These are phyloP conservation scores for Entomobrya multifasciata DNA, from an alignment of 2,888 invertebrate genomes.

Conservation along the genomic window DNA sequence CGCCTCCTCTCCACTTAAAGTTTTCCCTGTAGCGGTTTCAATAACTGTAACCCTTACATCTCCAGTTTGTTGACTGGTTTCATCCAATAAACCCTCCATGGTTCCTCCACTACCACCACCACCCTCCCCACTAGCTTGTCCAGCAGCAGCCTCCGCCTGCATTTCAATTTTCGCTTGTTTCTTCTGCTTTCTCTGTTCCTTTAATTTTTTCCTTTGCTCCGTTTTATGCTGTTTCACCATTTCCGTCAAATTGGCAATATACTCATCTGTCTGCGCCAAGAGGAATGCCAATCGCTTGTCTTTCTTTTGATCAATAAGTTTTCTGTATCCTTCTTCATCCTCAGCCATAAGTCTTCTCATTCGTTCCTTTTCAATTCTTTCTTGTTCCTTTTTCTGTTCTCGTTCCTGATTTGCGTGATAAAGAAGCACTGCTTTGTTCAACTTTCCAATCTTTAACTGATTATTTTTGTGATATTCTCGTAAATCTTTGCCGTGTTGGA, in stretches of 20 bases:
- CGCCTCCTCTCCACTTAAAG: slow-evolving; percentile 82
- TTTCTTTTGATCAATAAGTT: slow-evolving; percentile 86
- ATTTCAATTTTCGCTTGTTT: slow-evolving; percentile 55
- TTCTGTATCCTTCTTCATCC: slow-evolving; percentile 80
- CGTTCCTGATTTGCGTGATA: slow-evolving; percentile 85
- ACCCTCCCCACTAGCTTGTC: background rate
- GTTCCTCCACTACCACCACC: background rate
- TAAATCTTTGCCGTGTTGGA: slow-evolving; percentile 85
- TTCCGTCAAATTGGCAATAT: slow-evolving; percentile 84
- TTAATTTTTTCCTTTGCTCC: slow-evolving; percentile 82
- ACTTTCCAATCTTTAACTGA: slow-evolving; percentile 82
- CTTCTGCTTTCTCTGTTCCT: slow-evolving; percentile 79
- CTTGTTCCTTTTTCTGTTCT: slow-evolving; percentile 86
- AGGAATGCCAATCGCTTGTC: slow-evolving; percentile 85
- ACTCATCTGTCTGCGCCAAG: slow-evolving; percentile 85
- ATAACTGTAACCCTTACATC: slow-evolving; percentile 78
- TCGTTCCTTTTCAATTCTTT: slow-evolving; percentile 85
- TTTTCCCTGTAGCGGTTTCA: slow-evolving; percentile 80
- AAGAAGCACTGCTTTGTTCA: slow-evolving; percentile 84
- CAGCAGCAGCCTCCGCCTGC: slow-evolving; percentile 2
- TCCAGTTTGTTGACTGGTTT: slow-evolving; percentile 76
- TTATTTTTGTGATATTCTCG: slow-evolving; percentile 84
- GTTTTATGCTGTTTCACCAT: slow-evolving; percentile 82
- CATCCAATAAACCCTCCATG: slow-evolving; percentile 75
- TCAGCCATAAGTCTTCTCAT: slow-evolving; percentile 85